Base-by-base conservation (phyloP, 2,888 invertebrate species). In the Sussaba pulchella region DNA sequence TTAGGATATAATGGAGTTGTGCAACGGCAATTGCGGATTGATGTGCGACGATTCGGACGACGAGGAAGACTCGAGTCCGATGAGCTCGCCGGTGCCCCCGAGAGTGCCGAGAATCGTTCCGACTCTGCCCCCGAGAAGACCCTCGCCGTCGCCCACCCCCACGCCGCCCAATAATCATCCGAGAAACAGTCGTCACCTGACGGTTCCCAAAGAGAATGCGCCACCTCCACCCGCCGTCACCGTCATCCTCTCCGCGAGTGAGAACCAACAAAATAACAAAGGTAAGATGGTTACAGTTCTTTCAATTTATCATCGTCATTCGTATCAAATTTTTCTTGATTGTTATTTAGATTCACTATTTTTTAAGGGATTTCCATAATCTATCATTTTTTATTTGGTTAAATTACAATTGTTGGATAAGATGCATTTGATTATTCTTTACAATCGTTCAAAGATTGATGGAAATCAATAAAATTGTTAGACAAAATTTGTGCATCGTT, bases 51-150 rank as follows among this genome's bases (percentile, higher is more conserved):
- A 91, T 63, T 88, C 90, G 8, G 91, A 92, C 63, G 90, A 90
- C 71, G 91, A 91, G 74, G 91, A 91, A 12, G 91, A 91, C 66
- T 89, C 89, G 43, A 92, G 92, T 83, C 92, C 92, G 6, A 87
- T 89, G 26, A 90, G 88, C 66, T 92, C 92, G 10, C 92, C 92
- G 2, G 83, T 89, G 6, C 87, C 88, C 36, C 84, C 91, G 0
- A 84, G 91, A 41, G 88, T 89, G 76, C 87, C 90, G 21, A 89
- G 89, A 9, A 89, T 91, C 41, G 91, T 91, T 78, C 95, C 95
- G 5, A 95, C 95, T 6, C 92, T 95, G 71, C 95, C 95, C 9
- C 95, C 95, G 0, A 90, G 95, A 78, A 93, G 94, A 83, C 93
- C 93, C 36, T 94, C 94, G 0, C 94, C 94, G 1, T 91, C 91